Evolutionary conservation across 2,797 vertebrate species (phyloP).

Genomic region (Chloroceryle inda): DNA sequence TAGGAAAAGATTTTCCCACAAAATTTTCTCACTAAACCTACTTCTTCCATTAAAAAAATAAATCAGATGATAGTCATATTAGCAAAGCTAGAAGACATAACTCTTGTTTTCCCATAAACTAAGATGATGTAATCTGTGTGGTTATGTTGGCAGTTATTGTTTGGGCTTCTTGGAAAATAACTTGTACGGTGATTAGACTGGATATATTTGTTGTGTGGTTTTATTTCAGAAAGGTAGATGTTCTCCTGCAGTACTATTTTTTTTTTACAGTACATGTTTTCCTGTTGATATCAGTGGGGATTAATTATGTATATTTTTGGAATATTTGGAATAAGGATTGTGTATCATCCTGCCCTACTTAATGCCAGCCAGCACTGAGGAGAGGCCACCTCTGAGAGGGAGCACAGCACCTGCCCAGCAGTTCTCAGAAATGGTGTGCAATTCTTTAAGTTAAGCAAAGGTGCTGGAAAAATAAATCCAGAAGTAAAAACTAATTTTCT

Average conservation of each 20-base stretch:
- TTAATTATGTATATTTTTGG: not conserved
- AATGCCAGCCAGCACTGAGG: not conserved
- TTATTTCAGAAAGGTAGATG: not conserved
- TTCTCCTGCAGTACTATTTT: not conserved
- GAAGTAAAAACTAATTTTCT: slow-evolving; percentile 7
- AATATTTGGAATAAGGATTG: not conserved
- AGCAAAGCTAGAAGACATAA: not conserved
- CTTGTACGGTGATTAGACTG: not conserved
- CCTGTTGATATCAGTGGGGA: not conserved
- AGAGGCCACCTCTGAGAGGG: not conserved
- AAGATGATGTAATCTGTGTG: rapidly evolving
- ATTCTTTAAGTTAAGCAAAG: not conserved
- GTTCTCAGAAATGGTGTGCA: not conserved
- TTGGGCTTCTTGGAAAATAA: not conserved
- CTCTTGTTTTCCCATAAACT: not conserved
- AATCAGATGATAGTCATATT: not conserved
- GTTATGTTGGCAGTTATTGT: not conserved
- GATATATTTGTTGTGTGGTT: not conserved
- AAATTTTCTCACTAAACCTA: not conserved
- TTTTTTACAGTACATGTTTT: not conserved
- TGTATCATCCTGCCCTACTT: not conserved
- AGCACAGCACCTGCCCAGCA: not conserved
- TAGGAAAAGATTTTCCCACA: not conserved
- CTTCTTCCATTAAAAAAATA: not conserved
- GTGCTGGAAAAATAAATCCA: not conserved